Evolutionary conservation across 2,113 vertebrate species (phyloP).

Genomic region (Phyllostomus discolor): DNA sequence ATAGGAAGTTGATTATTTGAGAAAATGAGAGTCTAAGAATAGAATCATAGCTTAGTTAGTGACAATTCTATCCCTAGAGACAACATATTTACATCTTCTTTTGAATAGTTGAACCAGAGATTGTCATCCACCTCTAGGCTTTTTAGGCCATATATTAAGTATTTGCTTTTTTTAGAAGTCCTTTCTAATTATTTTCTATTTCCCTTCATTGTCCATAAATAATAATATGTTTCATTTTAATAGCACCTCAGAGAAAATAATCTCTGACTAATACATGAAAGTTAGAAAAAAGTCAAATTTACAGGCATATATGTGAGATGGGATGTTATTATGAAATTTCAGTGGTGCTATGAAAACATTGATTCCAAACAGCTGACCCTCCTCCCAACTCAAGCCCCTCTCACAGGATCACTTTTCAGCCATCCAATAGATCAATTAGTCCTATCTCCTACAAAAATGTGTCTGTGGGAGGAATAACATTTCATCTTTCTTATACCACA

Average conservation of each 20-base stretch:
- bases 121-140: conserved; percentile 64
- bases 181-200: conserved; percentile 66
- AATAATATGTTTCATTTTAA: conserved; percentile 60
- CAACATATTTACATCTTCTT: conserved; percentile 42
- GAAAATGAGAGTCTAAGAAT: background rate
- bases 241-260: conserved; percentile 49
- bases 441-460: background rate
- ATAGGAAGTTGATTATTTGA: background rate
- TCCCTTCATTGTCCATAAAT: conserved; percentile 50
- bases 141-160: conserved; percentile 20
- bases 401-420: background rate
- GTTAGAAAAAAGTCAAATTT: conserved; percentile 42
- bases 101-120: conserved; percentile 57
- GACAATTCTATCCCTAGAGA: background rate
- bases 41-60: background rate
- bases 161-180: conserved; percentile 44
- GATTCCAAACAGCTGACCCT: background rate
- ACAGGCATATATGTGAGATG: background rate
- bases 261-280: conserved; percentile 27
- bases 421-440: background rate
- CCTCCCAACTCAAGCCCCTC: background rate
- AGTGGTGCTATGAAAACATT: background rate
- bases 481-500: background rate
- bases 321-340: background rate
- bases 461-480: background rate